Conservation (phyloP, 2,797 vertebrate species). For the Sebastes wilsoni region DNA sequence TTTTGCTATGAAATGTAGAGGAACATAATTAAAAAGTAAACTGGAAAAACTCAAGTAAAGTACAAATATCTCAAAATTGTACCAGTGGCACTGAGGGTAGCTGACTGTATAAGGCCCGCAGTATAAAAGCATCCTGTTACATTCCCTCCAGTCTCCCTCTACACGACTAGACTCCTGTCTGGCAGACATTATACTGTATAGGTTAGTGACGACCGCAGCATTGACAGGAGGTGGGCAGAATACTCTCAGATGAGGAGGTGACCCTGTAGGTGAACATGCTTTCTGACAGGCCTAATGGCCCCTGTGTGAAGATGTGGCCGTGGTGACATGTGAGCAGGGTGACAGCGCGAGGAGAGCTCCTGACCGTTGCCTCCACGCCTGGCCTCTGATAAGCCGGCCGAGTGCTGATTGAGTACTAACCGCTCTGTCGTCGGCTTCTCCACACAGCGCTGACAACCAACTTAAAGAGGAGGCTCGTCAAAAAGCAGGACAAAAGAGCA, state of each 20-base stretch:
- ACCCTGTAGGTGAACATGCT: neutral
- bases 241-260: slow-evolving; percentile 10
- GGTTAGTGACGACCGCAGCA: neutral
- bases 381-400: slow-evolving; percentile 54
- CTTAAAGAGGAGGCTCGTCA: slow-evolving; percentile 30
- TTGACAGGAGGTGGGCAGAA: slow-evolving; percentile 8
- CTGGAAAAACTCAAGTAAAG: neutral
- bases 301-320: slow-evolving; percentile 34
- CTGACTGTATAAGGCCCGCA: neutral
- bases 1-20: neutral
- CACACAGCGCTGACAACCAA: slow-evolving; percentile 53
- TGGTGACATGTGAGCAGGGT: slow-evolving; percentile 40
- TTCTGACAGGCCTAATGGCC: slow-evolving; percentile 36
- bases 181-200: neutral
- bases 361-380: slow-evolving; percentile 30
- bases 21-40: neutral
- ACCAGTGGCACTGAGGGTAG: neutral
- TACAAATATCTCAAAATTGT: neutral
- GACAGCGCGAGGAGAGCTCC: slow-evolving; percentile 48
- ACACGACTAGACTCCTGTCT: neutral
- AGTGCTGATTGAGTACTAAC: slow-evolving; percentile 56
- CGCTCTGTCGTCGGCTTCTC: slow-evolving; percentile 39
- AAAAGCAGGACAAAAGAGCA: slow-evolving; percentile 16
- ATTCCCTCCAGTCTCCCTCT: neutral
- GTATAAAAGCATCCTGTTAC: neutral